Evolutionary conservation across 2,113 vertebrate genomes (phyloP), one percentile per base, ranked within the genome.

Genomic region (Stomatorhinus ivindoensis): DNA sequence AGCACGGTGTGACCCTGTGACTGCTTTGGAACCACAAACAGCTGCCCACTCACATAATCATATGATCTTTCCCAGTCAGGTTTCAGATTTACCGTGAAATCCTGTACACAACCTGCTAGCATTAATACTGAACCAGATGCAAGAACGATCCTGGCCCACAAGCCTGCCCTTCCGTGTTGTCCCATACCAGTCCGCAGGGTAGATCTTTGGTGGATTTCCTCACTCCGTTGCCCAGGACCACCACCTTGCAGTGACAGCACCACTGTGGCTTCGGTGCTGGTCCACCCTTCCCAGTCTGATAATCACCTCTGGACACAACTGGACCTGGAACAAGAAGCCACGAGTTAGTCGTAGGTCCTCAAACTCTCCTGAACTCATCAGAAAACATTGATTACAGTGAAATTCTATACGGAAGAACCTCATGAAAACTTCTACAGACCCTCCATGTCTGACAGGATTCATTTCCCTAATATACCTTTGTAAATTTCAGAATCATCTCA

Each of bases 201-300:
- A 96, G 93, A 87, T 97, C 96, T 92, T 94, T 96, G 93, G 94
- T 88, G 2, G 97, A 93, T 84, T 96, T 96, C 47, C 96, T 93
- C 86, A 99, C 97, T 2, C 96, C 97, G 1, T 97, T 97, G 84
- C 98, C 98, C 89, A 99, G 96, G 88, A 98, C 94, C 35, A 98
- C 95, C n/a, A 96, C 97, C 90, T 97, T 98, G 94, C 98, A 99
- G 89, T 97, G 95, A 89, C 96, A 97, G 89, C 98, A 99, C 95
- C 97, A 96, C 50, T 95, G 97, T 17, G 97, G 94, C 42, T 95
- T 95, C 88, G 93, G 76, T 0, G 92, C 94, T 0, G 94, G 50
- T 87, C 93, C 88, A 24, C 94, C 92, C 24, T 92, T 73, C 0
- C 91, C 17, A 1, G 91, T 92, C 61, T 93, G 95, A 88, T 92